Base-by-base conservation (phyloP, 2,888 invertebrate genomes). In the Bembecia ichneumoniformis region DNA sequence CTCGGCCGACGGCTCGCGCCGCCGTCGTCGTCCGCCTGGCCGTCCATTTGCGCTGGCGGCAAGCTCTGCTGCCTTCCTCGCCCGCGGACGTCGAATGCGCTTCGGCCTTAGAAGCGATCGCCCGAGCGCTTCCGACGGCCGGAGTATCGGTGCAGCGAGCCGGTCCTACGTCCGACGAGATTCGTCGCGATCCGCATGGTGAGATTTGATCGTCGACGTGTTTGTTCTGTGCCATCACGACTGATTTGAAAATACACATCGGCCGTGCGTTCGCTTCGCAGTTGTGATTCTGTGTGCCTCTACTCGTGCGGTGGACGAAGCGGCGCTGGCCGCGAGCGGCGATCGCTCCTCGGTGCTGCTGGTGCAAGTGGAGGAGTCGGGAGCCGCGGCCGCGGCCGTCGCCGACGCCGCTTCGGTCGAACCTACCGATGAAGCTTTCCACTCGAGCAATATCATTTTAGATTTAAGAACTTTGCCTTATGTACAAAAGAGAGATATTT, bases 241-340 rank as follows among this genome's bases (percentile, higher is more conserved):
- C 7, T 40, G 4, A 40, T 40, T 13, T 9, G 3, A 40, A 40
- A 40, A 40, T 40, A n/a, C 13, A 3, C 2, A 40, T 5, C 5
- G 14, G n/a, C 11, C 11, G 14, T 40, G 5, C 13, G 7, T 40
- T 14, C 40, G 7, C 17, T 16, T 44, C 17, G 44, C 66, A 74
- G 76, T 68, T 45, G 66, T 68, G 52, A 61, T 74, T 50, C 48
- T 63, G 49, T 76, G 74, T 53, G 61, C 61, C 49, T 60, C 65
- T 3, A 55, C 52, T 1, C 48, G 36, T 3, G 54, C 45, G 3
- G 55, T 51, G 3, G 54, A 46, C 20, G 45, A 17, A 36, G 49
- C 51, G 50, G 44, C 49, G 52, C 40, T 46, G 52, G 50, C 35
- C 54, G 50, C 45, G 28, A 49, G 51, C 47, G 48, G 49, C 35